Percentiles rank a stretch among this genome's conserved stretches.
These are phyloP conservation scores for Crematogaster levior DNA, from an alignment of 2,888 invertebrate species.

Conservation along the genomic window DNA sequence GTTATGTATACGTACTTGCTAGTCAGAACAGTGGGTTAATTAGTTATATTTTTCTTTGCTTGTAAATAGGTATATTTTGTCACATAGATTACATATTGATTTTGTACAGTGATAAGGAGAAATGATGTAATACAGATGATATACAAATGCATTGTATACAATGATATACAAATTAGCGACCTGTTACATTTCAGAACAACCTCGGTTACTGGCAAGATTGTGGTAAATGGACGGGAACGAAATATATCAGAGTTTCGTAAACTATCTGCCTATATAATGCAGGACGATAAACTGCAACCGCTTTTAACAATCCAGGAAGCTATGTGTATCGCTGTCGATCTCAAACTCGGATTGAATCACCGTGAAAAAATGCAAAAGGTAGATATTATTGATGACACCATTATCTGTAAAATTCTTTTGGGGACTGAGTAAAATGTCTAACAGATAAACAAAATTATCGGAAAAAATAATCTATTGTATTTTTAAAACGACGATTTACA, in stretches of 20 bases:
- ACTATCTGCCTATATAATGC: conserved; percentile 93
- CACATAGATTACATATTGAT: neutral
- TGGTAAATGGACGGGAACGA: conserved; percentile 90
- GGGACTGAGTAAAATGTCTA: neutral
- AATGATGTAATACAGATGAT: neutral
- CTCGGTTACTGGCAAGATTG: conserved; percentile 89
- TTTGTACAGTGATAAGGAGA: neutral
- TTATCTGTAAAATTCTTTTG: neutral
- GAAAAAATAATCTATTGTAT: too few species aligned
- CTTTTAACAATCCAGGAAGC: conserved; percentile 94
- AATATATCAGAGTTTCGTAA: conserved; percentile 88
- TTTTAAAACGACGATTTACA: too few species aligned
- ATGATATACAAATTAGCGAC: neutral
- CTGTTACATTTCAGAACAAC: conserved; percentile 65
- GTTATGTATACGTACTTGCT: neutral
- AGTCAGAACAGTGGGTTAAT: neutral
- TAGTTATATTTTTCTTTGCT: neutral
- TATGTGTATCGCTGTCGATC: conserved; percentile 94
- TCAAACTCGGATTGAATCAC: conserved; percentile 91
- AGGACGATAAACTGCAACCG: conserved; percentile 93
- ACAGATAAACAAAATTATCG: too few species aligned
- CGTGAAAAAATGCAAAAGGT: conserved; percentile 90
- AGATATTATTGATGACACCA: conserved; percentile 53
- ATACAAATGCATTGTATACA: neutral
- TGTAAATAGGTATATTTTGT: neutral